Base-by-base conservation (phyloP, 2,797 vertebrate species). In the Salarias fasciatus region DNA sequence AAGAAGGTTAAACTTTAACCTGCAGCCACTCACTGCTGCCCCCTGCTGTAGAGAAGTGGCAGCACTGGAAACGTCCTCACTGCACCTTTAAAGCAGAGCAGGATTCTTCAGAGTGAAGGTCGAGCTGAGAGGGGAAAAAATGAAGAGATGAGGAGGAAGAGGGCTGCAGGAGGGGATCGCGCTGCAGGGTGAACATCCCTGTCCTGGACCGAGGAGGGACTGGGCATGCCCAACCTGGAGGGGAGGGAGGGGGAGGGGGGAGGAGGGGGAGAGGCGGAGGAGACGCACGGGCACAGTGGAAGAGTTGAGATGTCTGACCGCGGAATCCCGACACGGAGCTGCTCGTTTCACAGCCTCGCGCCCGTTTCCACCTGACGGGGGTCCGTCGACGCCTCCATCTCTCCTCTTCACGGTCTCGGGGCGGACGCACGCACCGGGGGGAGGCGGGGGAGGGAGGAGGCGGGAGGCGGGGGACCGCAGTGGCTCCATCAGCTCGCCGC, bases 181-280 rank as follows among this genome's bases (percentile, higher is more conserved):
- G n/a, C n/a, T n/a, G n/a, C n/a, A n/a, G n/a, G n/a, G n/a, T n/a
- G n/a, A n/a, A n/a, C n/a, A n/a, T n/a, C n/a, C n/a, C n/a, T n/a
- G n/a, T n/a, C n/a, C n/a, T n/a, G n/a, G n/a, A n/a, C n/a, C n/a
- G 53, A 69, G 53, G 69, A 18, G 68, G 6, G 59, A 77, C 87
- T 89, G 85, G 77, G 89, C 89, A 89, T 87, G 89, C 83, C 77
- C 82, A 69, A 18, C 54, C 61, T 44, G 72, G 63, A 12, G 58
- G 63, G 56, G 63, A 58, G 80, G 46, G 57, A 5, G 8, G 51
- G 42, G 31, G 52, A 30, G 43, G 53, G 41, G 49, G 42, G 33
- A 62, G 57, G n/a, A 12, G 45, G 53, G 14, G 61, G 30, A 45
- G 53, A 57, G 46, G 29, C 55, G 35, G 33, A 6, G 33, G 18